Base-by-base conservation (phyloP, 2,888 invertebrate genomes). In the Polyommatus iphigenia region DNA sequence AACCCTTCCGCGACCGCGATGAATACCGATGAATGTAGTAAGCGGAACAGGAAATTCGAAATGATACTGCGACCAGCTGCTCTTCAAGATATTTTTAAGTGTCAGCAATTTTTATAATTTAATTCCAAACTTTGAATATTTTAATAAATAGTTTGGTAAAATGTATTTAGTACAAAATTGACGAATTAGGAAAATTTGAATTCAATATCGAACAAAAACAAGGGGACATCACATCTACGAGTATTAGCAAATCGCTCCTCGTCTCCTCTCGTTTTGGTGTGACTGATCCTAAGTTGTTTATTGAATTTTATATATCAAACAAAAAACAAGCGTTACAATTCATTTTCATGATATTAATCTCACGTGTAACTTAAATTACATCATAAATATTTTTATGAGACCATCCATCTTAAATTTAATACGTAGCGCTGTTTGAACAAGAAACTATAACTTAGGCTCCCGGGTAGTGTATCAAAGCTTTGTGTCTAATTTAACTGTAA, bases 11-110 rank as follows among this genome's bases (percentile, higher is more conserved):
- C 83, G 5, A 83, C 84, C 83, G 84, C 83, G 85, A 87, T 91
- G 92, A 92, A 93, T 92, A 89, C 89, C 88, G 89, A 93, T 91
- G 89, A 87, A 88, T 84, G 84, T 81, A 80, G 81, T 83, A 83
- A 79, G 82, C 81, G 85, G 85, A 90, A 89, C 88, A 67, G 32
- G 88, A 88, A 41, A 41, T 76, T 41, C 36, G 13, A 29, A 32
- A 67, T 67, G 8, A 18, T 54, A 18, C 54, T 54, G 54, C 18
- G 54, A 54, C 54, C 54, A 54, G 15, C 18, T 18, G 15, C 18
- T 18, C 18, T 54, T 54, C 5, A 18, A 18, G 18, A 54, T 54
- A 54, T 54, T 54, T 54, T 54, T 18, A 54, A 54, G 54, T 54
- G 18, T 15, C 50, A 15, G 50, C 15, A 3, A 15, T 50, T 15